Evolutionary conservation across 2,797 vertebrate species (phyloP).

Genomic region (Nothura maculosa): DNA sequence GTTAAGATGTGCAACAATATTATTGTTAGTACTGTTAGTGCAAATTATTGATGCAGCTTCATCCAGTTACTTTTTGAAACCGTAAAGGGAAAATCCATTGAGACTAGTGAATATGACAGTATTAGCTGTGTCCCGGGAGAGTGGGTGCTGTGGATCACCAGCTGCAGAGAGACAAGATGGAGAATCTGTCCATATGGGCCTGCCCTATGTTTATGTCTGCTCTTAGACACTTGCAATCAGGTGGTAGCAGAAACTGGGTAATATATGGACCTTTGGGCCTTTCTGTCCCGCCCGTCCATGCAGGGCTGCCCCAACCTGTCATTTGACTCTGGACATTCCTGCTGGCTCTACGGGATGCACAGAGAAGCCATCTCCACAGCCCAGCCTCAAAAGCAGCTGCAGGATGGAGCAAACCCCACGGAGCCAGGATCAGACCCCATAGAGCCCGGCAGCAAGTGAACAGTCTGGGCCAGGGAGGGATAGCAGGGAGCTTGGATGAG

Average conservation of each 20-base stretch:
- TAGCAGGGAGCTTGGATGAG: not conserved
- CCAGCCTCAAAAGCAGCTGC: not conserved
- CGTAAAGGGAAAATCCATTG: not conserved
- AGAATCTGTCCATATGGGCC: not conserved
- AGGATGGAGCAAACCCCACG: not conserved
- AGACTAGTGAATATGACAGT: conserved; percentile 30
- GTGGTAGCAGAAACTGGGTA: not conserved
- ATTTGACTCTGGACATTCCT: not conserved
- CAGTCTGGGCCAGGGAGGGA: not conserved
- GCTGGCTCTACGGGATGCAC: not conserved
- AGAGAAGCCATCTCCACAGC: not conserved
- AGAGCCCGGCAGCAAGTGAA: not conserved
- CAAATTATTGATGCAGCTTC: conserved; percentile 27
- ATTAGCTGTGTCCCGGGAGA: conserved; percentile 12
- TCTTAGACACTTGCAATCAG: not conserved
- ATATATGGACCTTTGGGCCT: not conserved
- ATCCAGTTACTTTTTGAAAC: conserved; percentile 1
- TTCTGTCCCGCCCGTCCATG: no score
- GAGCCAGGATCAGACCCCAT: not conserved
- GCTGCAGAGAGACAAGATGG: not conserved
- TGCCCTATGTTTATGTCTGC: not conserved
- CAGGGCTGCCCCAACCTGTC: not conserved
- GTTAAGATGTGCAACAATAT: no score
- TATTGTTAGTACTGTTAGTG: not conserved
- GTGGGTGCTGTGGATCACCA: conserved; percentile 2